A percentile compares a stretch with the other conserved stretches of the same genome.
phyloP scores from a whole-genome alignment of 2,113 vertebrate genomes.

The Tinamus guttatus region DNA sequence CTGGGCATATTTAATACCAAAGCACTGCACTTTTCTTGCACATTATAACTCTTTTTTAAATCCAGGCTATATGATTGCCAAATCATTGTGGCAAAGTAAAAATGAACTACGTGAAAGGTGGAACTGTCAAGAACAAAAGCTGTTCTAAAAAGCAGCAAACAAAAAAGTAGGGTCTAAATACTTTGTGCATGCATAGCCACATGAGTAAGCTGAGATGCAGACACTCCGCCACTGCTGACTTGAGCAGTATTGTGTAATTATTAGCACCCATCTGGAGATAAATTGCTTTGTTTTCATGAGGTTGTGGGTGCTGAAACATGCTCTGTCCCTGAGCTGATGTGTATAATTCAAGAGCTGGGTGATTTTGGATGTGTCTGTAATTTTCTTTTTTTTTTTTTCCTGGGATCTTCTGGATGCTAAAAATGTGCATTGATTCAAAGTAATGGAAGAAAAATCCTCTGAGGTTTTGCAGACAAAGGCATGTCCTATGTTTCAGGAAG shows the following conservation, averaged over 20 bases:
- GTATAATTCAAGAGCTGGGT: not conserved
- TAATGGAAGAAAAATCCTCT: not conserved
- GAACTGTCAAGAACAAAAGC: not conserved
- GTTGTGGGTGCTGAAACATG: not conserved
- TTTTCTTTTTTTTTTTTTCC: not conserved
- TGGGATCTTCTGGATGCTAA: not conserved
- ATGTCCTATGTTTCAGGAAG: accelerated
- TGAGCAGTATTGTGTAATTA: not conserved
- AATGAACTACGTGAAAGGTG: not conserved
- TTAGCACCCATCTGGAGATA: not conserved
- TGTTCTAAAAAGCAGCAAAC: not conserved
- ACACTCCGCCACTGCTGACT: not conserved
- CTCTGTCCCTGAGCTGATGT: not conserved
- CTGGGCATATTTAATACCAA: slow-evolving; percentile 5
- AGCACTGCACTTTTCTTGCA: slow-evolving; percentile 8
- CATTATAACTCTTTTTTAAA: not conserved
- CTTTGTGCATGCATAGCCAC: not conserved
- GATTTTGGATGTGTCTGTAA: not conserved
- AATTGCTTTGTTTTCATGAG: accelerated
- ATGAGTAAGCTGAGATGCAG: not conserved
- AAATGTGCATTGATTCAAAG: not conserved
- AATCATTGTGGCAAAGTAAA: slow-evolving; percentile 1
- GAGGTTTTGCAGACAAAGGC: not conserved
- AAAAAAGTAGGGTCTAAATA: not conserved
- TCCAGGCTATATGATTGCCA: not conserved